Conservation (phyloP, 2,888 invertebrate species). For the Ligdia adustata region DNA sequence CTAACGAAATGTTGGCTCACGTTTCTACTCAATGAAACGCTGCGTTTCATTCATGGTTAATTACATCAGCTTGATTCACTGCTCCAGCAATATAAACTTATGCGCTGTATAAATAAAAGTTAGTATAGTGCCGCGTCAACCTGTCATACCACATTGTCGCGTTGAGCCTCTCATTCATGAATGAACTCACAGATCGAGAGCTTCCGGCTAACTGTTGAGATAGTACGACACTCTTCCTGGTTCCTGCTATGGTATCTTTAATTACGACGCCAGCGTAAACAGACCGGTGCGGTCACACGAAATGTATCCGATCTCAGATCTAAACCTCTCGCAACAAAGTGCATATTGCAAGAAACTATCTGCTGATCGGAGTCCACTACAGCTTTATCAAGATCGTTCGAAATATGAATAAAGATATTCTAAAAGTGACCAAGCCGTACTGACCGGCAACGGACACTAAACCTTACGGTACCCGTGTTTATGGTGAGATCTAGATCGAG, state of each 20-base stretch:
- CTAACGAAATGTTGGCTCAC: constrained; percentile 73
- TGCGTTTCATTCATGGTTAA: constrained; percentile 79
- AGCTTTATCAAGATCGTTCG: constrained; percentile 76
- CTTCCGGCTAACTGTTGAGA: constrained; percentile 84
- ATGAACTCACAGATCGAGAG: constrained; percentile 82
- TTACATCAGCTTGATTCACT: constrained; percentile 52
- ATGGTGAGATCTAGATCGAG: constrained; percentile 53
- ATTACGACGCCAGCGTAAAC: constrained; percentile 74
- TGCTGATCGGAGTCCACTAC: constrained; percentile 68
- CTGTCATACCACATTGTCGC: constrained; percentile 76
- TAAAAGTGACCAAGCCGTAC: constrained; percentile 68
- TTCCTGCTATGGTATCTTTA: constrained; percentile 83
- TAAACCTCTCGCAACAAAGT: constrained; percentile 53
- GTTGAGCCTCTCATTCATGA: constrained; percentile 75
- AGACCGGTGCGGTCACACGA: constrained; percentile 50
- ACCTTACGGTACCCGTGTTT: constrained; percentile 50
- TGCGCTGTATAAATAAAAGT: constrained; percentile 55
- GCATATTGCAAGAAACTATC: constrained; percentile 45
- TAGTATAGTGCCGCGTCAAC: constrained; percentile 56
- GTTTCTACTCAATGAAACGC: constrained; percentile 77
- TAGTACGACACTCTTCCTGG: constrained; percentile 84
- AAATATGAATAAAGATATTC: constrained; percentile 82
- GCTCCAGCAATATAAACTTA: constrained; percentile 58
- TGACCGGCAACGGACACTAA: constrained; percentile 48
- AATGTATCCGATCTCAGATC: constrained; percentile 42